Evolutionary conservation across 2,888 invertebrate species (phyloP).

Genomic region (Paralinhomoeus sp.): DNA sequence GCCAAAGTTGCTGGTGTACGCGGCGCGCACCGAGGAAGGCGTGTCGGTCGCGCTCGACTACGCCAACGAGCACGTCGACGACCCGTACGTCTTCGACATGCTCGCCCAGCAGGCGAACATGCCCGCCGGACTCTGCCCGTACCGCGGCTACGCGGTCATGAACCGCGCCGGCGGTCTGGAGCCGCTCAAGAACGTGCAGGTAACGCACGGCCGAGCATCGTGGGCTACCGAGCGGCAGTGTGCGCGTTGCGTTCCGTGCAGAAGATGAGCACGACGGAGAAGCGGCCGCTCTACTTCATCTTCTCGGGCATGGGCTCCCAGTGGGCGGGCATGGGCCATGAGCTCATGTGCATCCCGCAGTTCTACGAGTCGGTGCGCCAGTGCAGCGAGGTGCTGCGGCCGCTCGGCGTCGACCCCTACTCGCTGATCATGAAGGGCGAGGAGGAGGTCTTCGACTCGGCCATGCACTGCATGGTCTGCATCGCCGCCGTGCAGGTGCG

Average conservation of each 20-base stretch:
- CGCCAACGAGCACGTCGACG: conserved; percentile 9
- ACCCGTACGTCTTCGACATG: conserved; percentile 16
- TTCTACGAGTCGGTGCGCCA: conserved; percentile 55
- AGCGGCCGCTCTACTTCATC: not conserved
- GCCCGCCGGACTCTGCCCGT: conserved; percentile 42
- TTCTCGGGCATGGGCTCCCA: conserved; percentile 87
- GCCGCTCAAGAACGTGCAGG: conserved; percentile 14
- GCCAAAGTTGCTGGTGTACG: conserved; percentile 49
- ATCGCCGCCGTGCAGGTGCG: conserved; percentile 68
- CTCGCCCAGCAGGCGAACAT: conserved; percentile 30
- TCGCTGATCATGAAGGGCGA: conserved; percentile 51
- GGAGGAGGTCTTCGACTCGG: conserved; percentile 48
- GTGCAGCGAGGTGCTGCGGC: conserved; percentile 50
- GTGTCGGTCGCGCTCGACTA: conserved; percentile 27
- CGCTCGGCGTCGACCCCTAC: conserved; percentile 58
- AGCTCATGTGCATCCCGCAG: conserved; percentile 51
- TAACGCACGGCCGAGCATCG: not conserved
- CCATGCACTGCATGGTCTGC: conserved; percentile 60
- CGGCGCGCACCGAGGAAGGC: conserved; percentile 62
- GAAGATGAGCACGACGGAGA: no score
- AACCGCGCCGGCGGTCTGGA: conserved; percentile 30
- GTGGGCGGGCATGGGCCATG: conserved; percentile 82
- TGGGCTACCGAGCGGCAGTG: no score
- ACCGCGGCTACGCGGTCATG: conserved; percentile 56
- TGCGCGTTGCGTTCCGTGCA: no score